phyloP scores from a whole-genome alignment of 2,888 invertebrate genomes.

The Dryocosmus kuriphilus region DNA sequence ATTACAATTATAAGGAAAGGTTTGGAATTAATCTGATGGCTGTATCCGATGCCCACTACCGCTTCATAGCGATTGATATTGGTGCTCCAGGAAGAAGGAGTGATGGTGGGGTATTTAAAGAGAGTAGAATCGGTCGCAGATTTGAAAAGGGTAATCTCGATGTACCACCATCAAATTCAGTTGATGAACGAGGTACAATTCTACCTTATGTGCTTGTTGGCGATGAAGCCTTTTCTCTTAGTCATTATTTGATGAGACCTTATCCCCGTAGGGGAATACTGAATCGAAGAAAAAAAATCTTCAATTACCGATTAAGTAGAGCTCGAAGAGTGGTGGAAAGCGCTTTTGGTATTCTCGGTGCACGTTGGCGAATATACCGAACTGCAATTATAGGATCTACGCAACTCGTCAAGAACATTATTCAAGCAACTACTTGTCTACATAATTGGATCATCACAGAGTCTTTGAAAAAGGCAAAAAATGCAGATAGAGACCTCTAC shows the following conservation, averaged over 20 bases:
- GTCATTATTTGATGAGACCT: constrained; percentile 48
- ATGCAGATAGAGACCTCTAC: not conserved
- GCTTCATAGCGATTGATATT: constrained; percentile 51
- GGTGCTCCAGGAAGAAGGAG: constrained; percentile 56
- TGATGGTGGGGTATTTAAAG: not conserved
- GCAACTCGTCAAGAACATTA: constrained; percentile 39
- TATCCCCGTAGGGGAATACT: constrained; percentile 49
- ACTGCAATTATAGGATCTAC: constrained; percentile 45
- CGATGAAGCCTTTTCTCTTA: not conserved
- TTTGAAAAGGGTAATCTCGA: not conserved
- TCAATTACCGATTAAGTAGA: too few species aligned
- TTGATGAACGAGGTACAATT: constrained; percentile 39
- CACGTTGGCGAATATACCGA: constrained; percentile 49
- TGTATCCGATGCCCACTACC: constrained; percentile 53
- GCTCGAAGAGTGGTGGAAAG: constrained; percentile 47
- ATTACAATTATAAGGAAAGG: constrained; percentile 53
- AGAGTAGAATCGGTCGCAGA: not conserved
- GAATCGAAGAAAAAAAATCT: too few species aligned
- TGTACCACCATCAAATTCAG: constrained; percentile 10
- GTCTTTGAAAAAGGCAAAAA: not conserved
- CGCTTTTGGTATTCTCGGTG: constrained; percentile 48
- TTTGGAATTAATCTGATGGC: constrained; percentile 56
- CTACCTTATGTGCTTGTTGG: constrained; percentile 43
- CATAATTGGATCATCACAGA: constrained; percentile 43
- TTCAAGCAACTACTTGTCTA: constrained; percentile 48